Base-by-base conservation (phyloP, 2,888 invertebrate genomes). In the Drosophila atroscutellata region DNA sequence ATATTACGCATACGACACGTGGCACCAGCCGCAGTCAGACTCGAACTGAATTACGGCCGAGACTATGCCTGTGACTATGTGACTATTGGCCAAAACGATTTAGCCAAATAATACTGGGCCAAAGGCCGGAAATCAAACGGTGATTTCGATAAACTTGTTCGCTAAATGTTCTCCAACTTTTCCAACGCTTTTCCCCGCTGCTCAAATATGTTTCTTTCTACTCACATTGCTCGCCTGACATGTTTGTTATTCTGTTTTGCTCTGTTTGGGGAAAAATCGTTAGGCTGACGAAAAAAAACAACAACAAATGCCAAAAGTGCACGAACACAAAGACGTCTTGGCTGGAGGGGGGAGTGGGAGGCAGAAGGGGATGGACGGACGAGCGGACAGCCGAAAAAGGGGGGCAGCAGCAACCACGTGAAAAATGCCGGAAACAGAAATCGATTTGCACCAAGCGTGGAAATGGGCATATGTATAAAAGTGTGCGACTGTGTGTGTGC, bases 341-440 rank as follows among this genome's bases (percentile, higher is more conserved):
- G 47, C 37, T 52, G 36, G 32, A 3, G 32, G 6, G 6, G 18
- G 13, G 5, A 9, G 28, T 37, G 37, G 24, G 15, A 28, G 42
- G 20, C 20, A 45, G 45, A 39, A 59, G 66, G 68, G 57, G 56
- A 72, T 74, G 68, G 66, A 72, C 50, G 45, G 49, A 70, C 52
- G 47, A 67, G 49, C 63, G 58, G 62, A 51, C 56, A 55, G 58
- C 55, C 50, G 30, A 54, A 54, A 36, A 57, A 54, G 34, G 45
- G 30, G 58, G 72, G 76, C 63, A 73, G 67, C 77, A 78, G 80
- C 77, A 85, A 91, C 83, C 91, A 91, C 92, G 92, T 92, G 91
- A 92, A 91, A 90, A 92, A 92, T 86, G 91, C 92, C 92, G 92
- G 92, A 91, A 91, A 91, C 91, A 92, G 92, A 89, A 92, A 92